These are phyloP conservation scores for Limnephilus lunatus DNA, from an alignment of 2,888 invertebrate species.

Conservation along the genomic window DNA sequence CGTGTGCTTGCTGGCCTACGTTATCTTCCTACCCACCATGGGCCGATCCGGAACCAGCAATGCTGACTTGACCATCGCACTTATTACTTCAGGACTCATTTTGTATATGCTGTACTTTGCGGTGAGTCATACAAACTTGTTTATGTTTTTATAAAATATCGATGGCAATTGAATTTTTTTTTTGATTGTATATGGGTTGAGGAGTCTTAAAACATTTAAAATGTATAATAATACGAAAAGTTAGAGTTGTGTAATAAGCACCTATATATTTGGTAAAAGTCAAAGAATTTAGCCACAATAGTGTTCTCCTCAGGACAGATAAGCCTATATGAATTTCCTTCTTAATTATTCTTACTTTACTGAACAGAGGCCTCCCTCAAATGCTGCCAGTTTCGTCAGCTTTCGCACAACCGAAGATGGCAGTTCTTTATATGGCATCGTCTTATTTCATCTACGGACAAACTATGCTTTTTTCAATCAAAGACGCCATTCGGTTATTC, in stretches of 20 bases:
- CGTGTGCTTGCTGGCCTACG: constrained; percentile 64
- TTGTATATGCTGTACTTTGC: neutral
- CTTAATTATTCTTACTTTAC: too few relatives aligned
- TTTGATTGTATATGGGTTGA: too few relatives aligned
- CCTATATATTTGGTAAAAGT: too few relatives aligned
- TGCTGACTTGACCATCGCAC: constrained; percentile 73
- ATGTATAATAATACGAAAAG: too few relatives aligned
- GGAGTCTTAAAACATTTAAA: too few relatives aligned
- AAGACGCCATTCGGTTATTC: too few relatives aligned
- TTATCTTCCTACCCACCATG: constrained; percentile 72
- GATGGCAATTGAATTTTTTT: too few relatives aligned
- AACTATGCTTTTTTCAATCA: neutral
- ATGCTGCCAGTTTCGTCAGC: too few relatives aligned
- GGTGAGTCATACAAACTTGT: neutral
- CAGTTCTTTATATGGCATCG: neutral
- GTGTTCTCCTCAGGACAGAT: neutral
- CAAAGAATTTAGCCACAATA: neutral
- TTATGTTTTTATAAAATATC: neutral
- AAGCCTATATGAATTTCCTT: too few relatives aligned
- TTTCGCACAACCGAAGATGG: neutral
- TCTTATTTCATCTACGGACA: neutral
- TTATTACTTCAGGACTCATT: constrained; percentile 70
- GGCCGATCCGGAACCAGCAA: constrained; percentile 73
- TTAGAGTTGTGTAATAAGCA: too few relatives aligned
- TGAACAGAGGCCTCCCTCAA: too few relatives aligned